Evolutionary conservation across 2,797 vertebrate genomes (phyloP), one percentile per base, ranked within the genome.

Genomic region (Helicolenus hilgendorfi): DNA sequence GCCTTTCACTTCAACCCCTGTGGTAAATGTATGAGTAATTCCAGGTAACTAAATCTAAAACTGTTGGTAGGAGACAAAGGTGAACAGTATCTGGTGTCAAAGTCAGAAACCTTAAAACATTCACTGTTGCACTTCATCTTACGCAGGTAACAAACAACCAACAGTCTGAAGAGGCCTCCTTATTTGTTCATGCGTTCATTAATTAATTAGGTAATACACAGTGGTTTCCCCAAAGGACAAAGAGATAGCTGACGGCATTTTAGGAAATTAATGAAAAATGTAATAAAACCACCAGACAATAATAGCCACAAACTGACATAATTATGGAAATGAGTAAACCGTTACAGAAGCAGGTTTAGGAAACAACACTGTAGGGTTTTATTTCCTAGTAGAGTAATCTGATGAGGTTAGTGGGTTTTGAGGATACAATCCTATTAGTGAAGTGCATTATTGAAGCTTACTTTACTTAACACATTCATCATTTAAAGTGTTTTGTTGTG

Each of bases 391-490:
- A 13, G 45, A n/a, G 56, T 92, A 90, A 94, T 93, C 93, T 89
- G 89, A 86, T 90, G 87, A 91, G 84, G 84, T 89, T 91, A 88
- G 85, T 60, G 53, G 91, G 62, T 84, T 94, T 95, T 91, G 8
- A 1, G 78, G 56, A 85, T 76, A 67, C 90, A 94, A 94, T 96
- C 92, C 91, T 91, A 92, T 95, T 94, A 95, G 79, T 65, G 33
- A 74, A 86, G 88, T 81, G 90, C 41, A 86, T 87, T 94, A 80
- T 89, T 89, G 62, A 71, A 92, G 91, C 89, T 94, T 88, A n/a
- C 45, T 84, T 59, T 64, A 53, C 76, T 89, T 49, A 81, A 72
- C 78, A 38, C 73, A 62, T 80, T 94, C 90, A 89, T 94, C 88
- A 89, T 90, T 91, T 92, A 64, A 92, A 94, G 90, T 90, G 89